Conservation (phyloP, 2,888 invertebrate species). For the Amaurobius ferox region DNA sequence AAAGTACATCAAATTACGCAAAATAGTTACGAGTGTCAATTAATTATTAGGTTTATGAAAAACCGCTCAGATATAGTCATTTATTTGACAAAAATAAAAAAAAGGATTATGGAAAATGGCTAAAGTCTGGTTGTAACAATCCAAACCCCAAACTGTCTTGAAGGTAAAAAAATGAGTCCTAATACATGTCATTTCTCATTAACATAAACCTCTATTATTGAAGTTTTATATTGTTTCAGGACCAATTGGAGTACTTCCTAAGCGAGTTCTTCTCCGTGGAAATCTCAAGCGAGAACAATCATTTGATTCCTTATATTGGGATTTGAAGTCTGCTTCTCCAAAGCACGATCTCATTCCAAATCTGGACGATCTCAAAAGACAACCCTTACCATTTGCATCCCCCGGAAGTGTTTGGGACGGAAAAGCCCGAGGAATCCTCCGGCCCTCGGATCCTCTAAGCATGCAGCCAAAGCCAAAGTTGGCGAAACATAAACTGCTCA, state of each 20-base stretch:
- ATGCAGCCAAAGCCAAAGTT: constrained; percentile 72
- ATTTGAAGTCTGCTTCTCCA: constrained; percentile 71
- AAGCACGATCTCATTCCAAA: constrained; percentile 68
- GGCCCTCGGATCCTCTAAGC: constrained; percentile 35
- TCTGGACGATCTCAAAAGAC: constrained; percentile 73
- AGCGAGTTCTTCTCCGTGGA: constrained; percentile 66
- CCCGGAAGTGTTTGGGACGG: constrained; percentile 61
- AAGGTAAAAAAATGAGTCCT: too few relatives aligned
- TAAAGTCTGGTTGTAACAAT: too few relatives aligned
- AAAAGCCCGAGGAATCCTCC: constrained; percentile 14
- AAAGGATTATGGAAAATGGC: too few relatives aligned
- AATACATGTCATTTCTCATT: too few relatives aligned
- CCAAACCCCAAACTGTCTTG: too few relatives aligned
- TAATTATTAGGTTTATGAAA: too few relatives aligned
- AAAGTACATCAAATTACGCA: too few relatives aligned
- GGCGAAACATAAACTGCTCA: constrained; percentile 74
- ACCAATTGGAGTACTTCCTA: constrained; percentile 65
- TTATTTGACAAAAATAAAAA: too few relatives aligned
- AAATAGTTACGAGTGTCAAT: too few relatives aligned
- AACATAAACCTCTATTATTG: too few relatives aligned
- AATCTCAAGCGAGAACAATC: constrained; percentile 74
- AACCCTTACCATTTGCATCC: constrained; percentile 68
- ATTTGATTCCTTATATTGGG: constrained; percentile 75
- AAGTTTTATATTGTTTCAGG: constrained; percentile 9
- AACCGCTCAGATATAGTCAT: too few relatives aligned